Evolutionary conservation across 2,888 invertebrate species (phyloP).

Genomic region (Callosobruchus maculatus): DNA sequence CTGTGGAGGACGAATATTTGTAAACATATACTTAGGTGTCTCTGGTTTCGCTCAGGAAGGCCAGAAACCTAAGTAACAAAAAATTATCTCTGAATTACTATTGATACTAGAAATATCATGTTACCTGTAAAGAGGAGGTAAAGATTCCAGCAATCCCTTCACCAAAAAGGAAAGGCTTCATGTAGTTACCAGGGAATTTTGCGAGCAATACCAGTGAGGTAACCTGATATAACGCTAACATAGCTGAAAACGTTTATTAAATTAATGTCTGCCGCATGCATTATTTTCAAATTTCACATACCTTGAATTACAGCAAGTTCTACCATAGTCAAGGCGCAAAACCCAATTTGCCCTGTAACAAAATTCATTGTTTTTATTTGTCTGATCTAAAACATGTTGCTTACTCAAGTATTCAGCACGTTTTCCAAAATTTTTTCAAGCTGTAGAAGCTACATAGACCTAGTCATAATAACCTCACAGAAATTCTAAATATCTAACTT

Average conservation of each 20-base stretch:
- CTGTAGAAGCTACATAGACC: too few relatives aligned
- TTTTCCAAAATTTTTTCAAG: too few relatives aligned
- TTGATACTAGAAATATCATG: slow-evolving; percentile 1
- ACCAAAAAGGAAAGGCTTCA: slow-evolving; percentile 19
- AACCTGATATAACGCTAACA: slow-evolving; percentile 17
- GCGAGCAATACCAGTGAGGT: slow-evolving; percentile 15
- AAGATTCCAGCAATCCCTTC: slow-evolving; percentile 21
- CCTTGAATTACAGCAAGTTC: not conserved
- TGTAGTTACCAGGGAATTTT: slow-evolving; percentile 20
- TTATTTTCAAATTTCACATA: not conserved
- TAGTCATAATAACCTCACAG: too few relatives aligned
- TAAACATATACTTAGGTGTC: too few relatives aligned
- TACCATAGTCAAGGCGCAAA: not conserved
- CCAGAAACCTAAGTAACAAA: not conserved
- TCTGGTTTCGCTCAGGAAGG: too few relatives aligned
- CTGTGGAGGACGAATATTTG: too few relatives aligned
- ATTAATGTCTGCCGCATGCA: not conserved
- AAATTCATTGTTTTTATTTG: not conserved
- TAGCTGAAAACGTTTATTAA: slow-evolving; percentile 9
- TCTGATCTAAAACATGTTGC: not conserved
- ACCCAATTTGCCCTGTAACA: not conserved
- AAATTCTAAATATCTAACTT: too few relatives aligned
- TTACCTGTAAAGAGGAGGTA: slow-evolving; percentile 16
- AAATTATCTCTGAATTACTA: not conserved
- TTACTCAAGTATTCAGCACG: too few relatives aligned